A percentile compares a stretch with the other conserved stretches of the same genome.
Conservation (phyloP, 1,140 invertebrate species). For the Heliconius melpomene region DNA sequence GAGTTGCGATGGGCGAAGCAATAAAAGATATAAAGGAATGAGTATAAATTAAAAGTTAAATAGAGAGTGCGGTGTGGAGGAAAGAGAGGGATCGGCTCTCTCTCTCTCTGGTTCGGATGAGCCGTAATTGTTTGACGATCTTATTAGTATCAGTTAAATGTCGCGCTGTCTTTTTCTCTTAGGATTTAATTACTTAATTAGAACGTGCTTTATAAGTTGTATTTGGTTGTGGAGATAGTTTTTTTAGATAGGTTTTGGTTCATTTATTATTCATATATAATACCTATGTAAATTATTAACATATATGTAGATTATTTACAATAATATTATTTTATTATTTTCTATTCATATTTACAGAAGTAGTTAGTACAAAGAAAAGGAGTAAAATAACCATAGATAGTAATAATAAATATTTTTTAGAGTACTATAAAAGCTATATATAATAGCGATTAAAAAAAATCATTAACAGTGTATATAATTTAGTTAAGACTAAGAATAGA, state of each 20-base stretch:
- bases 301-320: too few species aligned
- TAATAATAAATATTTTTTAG: too few species aligned
- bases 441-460: too few species aligned
- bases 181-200: constrained; percentile 80
- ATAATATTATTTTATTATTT: too few species aligned
- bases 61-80: constrained; percentile 63
- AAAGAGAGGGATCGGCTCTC: constrained; percentile 52
- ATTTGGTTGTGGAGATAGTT: constrained; percentile 39
- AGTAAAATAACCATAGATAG: too few species aligned
- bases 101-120: constrained; percentile 52
- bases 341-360: too few species aligned
- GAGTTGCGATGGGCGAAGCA: constrained; percentile 79
- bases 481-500: too few species aligned
- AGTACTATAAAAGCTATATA: too few species aligned
- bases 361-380: too few species aligned
- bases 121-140: constrained; percentile 80
- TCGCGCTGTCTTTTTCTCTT: constrained; percentile 74
- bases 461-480: too few species aligned
- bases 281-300: too few species aligned
- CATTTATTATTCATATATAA: constrained; percentile 1
- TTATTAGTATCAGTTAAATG: constrained; percentile 82
- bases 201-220: constrained; percentile 63
- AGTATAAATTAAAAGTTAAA: constrained; percentile 82
- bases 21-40: constrained; percentile 82
- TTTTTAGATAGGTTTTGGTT: constrained; percentile 46